Evolutionary conservation across 2,797 vertebrate genomes (phyloP), one percentile per base, ranked within the genome.

Genomic region (Miichthys miiuy): DNA sequence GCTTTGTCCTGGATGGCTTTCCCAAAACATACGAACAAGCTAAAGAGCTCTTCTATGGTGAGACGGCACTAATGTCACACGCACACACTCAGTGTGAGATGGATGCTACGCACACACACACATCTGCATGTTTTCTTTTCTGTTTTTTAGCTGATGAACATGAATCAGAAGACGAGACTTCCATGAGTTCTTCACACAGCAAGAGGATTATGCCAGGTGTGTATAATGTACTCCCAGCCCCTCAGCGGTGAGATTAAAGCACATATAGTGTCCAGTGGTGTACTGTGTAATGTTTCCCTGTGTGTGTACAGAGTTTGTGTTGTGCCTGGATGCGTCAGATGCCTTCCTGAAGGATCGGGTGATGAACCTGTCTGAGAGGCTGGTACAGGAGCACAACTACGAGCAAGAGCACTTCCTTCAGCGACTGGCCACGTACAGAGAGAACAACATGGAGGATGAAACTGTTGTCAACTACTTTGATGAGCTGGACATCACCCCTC

Each of bases 1-100:
- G 98, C 1, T 99, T 96, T 75, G 90, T 99, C 85, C 92, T 99
- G 74, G 98, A 98, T 61, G 96, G 94, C 4, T 97, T 96, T 78
- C 98, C 98, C 1, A 94, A 96, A 86, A 97, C 95, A 18, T 97
- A 95, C 1, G 92, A 96, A 12, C 96, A 97, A 86, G 97, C 97
- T 14, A 95, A 93, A 79, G 94, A 95, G 18, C 90, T 99, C 16
- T 99, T 98, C 82, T 88, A 6, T 44, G 85, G 98, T 99, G 87
- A 94, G 94, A 62, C 34, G 42, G 55, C 7, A n/a, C 8, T 2
- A 38, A 16, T 23, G 5, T 64, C 12, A 55, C 23, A 20, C 17
- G 6, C 55, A 42, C 4, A 8, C 56, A 38, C 12, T 47, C 1
- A 4, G 6, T 23, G 7, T 4, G 10, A 41, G 17, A 47, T 5